Conservation (phyloP, 2,888 invertebrate species). For the Orthosia gothica region DNA sequence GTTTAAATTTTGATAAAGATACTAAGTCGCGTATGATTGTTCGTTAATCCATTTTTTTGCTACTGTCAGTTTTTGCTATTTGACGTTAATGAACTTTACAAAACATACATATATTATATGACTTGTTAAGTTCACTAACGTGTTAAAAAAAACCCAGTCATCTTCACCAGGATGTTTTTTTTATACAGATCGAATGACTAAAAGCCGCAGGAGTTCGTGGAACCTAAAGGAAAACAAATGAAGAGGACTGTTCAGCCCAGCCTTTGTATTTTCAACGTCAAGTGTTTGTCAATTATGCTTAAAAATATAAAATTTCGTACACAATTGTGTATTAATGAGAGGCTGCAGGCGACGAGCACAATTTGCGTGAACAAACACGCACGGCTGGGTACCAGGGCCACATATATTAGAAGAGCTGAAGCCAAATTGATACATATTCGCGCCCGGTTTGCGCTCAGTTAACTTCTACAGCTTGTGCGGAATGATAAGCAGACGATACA, state of each 20-base stretch:
- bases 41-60: conserved; percentile 24
- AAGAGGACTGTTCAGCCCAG: conserved; percentile 23
- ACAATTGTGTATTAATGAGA: conserved; percentile 40
- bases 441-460: conserved; percentile 59
- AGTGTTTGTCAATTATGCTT: conserved; percentile 61
- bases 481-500: conserved; percentile 64
- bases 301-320: conserved; percentile 36
- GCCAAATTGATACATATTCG: conserved; percentile 57
- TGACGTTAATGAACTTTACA: no score
- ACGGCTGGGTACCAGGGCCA: conserved; percentile 27
- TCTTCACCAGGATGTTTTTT: conserved; percentile 25
- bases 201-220: conserved; percentile 33
- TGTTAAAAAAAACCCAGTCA: conserved; percentile 20
- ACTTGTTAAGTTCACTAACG: conserved; percentile 27
- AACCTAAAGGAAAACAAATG: conserved; percentile 44
- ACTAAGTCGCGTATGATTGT: not conserved
- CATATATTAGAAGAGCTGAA: conserved; percentile 54
- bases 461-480: conserved; percentile 60
- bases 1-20: conserved; percentile 7
- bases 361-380: conserved; percentile 53
- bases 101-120: conserved; percentile 34
- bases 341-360: conserved; percentile 40
- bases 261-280: conserved; percentile 51
- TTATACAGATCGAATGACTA: conserved; percentile 47
- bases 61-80: conserved; percentile 27